These are phyloP conservation scores for Chloropsis hardwickii DNA, from an alignment of 2,113 vertebrate genomes.

Conservation along the genomic window DNA sequence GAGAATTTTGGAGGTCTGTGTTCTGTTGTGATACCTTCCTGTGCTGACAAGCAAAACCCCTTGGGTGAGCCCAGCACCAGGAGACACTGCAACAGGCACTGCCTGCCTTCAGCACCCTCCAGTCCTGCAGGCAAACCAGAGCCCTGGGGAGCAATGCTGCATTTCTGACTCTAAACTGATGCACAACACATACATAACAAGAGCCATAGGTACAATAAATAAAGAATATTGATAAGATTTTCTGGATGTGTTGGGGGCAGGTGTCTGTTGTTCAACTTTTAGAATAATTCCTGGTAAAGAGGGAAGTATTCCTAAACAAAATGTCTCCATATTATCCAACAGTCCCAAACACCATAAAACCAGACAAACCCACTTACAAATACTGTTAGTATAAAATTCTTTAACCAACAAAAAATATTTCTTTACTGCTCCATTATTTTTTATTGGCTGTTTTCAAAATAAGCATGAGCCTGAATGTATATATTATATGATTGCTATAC, in stretches of 20 bases:
- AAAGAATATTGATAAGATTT: background rate
- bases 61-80: background rate
- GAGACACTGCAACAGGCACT: background rate
- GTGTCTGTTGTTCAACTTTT: background rate
- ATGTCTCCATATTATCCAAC: background rate
- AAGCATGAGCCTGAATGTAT: background rate
- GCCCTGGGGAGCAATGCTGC: rapidly evolving
- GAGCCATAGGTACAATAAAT: background rate
- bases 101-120: background rate
- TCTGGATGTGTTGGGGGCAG: background rate
- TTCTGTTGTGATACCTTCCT: background rate
- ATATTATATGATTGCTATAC: background rate
- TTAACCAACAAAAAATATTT: background rate
- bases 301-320: background rate
- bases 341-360: background rate
- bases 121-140: background rate
- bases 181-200: rapidly evolving
- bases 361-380: background rate
- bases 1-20: background rate
- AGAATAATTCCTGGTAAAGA: background rate
- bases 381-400: background rate
- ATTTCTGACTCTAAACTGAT: background rate
- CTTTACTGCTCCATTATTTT: background rate
- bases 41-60: background rate
- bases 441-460: background rate